A percentile compares a stretch with the other conserved stretches of the same genome.
phyloP scores from a whole-genome alignment of 2,113 vertebrate species.

The Antennarius striatus region DNA sequence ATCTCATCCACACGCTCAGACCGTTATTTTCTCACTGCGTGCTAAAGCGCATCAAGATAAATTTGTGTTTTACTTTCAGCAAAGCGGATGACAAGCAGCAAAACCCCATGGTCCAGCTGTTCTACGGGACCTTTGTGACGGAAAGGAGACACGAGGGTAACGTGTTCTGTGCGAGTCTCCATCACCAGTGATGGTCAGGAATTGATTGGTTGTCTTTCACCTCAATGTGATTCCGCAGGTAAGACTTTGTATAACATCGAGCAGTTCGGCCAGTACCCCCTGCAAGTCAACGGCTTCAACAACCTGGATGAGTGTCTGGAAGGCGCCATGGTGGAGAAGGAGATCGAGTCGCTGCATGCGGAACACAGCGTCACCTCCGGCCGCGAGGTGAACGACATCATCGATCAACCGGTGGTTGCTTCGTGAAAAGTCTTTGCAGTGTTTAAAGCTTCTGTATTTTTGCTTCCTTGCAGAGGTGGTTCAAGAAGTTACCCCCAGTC shows the following conservation, averaged over 20 bases:
- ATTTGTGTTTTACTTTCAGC: conserved; percentile 58
- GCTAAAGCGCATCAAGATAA: not conserved
- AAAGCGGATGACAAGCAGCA: conserved; percentile 85
- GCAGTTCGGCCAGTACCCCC: conserved; percentile 96
- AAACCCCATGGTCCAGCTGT: conserved; percentile 98
- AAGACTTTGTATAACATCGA: conserved; percentile 90
- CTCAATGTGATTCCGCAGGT: conserved; percentile 70
- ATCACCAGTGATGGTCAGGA: not conserved
- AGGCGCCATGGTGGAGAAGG: conserved; percentile 93
- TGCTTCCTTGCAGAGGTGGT: conserved; percentile 86
- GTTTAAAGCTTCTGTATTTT: not conserved
- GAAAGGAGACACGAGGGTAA: conserved; percentile 91
- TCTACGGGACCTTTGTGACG: conserved; percentile 94
- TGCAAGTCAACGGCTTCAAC: conserved; percentile 94
- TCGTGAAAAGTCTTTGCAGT: too few species aligned
- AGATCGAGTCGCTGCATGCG: conserved; percentile 84
- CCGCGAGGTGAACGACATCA: conserved; percentile 83
- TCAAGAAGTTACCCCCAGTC: conserved; percentile 93
- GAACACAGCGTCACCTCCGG: conserved; percentile 80
- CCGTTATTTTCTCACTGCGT: not conserved
- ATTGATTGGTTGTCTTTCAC: not conserved
- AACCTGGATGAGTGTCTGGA: conserved; percentile 94
- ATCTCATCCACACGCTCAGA: not conserved
- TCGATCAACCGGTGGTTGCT: not conserved
- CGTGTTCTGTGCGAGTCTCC: not conserved